Evolutionary conservation across 2,888 invertebrate genomes (phyloP), one percentile per base, ranked within the genome.

Genomic region (Caenorhabditis sp.): DNA sequence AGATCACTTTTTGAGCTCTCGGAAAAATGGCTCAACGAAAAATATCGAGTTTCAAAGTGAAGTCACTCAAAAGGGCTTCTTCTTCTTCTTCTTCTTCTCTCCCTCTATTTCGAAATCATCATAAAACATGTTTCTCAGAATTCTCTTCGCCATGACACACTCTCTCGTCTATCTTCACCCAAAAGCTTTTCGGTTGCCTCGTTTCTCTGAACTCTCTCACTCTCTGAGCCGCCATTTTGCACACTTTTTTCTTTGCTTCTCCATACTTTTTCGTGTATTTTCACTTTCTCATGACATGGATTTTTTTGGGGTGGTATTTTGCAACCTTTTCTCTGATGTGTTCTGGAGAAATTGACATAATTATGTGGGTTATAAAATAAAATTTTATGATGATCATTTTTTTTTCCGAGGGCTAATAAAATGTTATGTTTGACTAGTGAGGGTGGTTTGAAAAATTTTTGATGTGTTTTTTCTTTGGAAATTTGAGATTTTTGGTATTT

Each of bases 191-290:
- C 53, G 12, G 1, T 54, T 19, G 23, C 54, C n/a, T n/a, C n/a
- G 10, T 54, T 19, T 54, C 19, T 54, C 54, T 54, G 24, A 6
- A 14, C 31, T 19, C 54, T 54, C 54, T 54, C 54, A 24, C 10
- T 54, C 54, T 54, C 54, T 54, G 19, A 10, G 10, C 14, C 17
- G 8, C 54, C 26, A 23, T 54, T 54, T 54, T 26, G 23, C 54
- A 24, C 54, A 69, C 65, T 50, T 51, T 43, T 49, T 58, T 23
- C 58, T 23, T 17, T 58, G 58, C 49, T 64, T 51, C 36, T 26
- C 55, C 27, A n/a, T 36, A 51, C 36, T n/a, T 51, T 51, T 19
- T n/a, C 14, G 51, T 49, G n/a, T 27, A 51, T 55, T 58, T 58
- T 23, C 59, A n/a, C 53, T 54, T 60, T 24, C 49, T 57, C 19